Percentiles rank a stretch among this genome's conserved stretches.
Evolutionary conservation across 2,797 vertebrate species (phyloP).

Genomic region (Amazonetta brasiliensis): DNA sequence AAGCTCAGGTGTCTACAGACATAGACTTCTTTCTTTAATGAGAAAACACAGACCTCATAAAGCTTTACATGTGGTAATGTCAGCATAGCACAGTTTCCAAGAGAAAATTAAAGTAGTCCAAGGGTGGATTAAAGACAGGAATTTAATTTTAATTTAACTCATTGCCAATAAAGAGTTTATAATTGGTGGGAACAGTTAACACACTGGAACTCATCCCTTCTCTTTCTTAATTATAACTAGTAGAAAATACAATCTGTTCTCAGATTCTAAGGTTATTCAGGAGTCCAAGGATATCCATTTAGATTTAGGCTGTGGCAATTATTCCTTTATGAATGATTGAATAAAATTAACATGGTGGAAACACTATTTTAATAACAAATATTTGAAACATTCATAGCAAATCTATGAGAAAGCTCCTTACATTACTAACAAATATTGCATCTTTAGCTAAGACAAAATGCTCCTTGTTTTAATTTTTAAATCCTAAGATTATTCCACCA

Average conservation of each 20-base stretch:
- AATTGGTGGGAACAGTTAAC: slow-evolving; percentile 24
- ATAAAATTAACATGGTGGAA: not conserved
- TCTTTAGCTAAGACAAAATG: not conserved
- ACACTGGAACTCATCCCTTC: not conserved
- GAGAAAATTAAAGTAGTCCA: slow-evolving; percentile 43
- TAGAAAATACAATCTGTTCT: slow-evolving; percentile 2
- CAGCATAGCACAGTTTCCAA: not conserved
- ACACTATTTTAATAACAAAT: not conserved
- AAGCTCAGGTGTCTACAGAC: not conserved
- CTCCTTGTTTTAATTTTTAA: not conserved
- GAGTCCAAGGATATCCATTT: not conserved
- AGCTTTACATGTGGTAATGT: slow-evolving; percentile 22
- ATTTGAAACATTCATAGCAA: not conserved
- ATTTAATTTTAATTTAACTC: slow-evolving; percentile 35
- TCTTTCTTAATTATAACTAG: slow-evolving; percentile 19
- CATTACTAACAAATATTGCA: not conserved
- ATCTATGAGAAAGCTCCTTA: not conserved
- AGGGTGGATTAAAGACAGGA: slow-evolving; percentile 17
- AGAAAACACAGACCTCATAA: slow-evolving; percentile 48
- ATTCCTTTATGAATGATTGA: not conserved
- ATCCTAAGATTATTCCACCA: not conserved
- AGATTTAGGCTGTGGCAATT: not conserved
- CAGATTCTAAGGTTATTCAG: not conserved
- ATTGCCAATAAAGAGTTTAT: slow-evolving; percentile 15
- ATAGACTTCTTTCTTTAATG: slow-evolving; percentile 42